Base-by-base conservation (phyloP, 2,888 invertebrate species). In the Liposcelis brunnea region DNA sequence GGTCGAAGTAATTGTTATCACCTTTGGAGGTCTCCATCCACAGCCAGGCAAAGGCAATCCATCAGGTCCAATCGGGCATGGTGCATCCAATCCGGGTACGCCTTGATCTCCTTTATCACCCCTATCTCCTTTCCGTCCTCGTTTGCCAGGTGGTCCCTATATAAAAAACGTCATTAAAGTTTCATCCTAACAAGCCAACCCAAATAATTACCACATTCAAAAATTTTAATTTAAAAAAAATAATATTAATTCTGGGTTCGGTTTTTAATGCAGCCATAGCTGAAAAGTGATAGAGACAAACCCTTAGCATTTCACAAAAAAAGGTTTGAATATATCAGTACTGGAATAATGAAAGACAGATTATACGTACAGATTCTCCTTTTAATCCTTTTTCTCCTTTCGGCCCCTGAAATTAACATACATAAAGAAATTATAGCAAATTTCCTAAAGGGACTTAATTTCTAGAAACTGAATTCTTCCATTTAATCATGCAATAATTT, bases 51-150 rank as follows among this genome's bases (percentile, higher is more conserved):
- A 68, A 50, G 95, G 95, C 58, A 95, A 72, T 50, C 97, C 97
- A 66, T 97, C 94, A 43, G 83, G 78, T 47, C 93, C 97, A 48
- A 94, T 70, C 52, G 97, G 97, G 69, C 97, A 97, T n/a, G 95
- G 95, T 37, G 97, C 97, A 68, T 97, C 95, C 56, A 97, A 69
- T 32, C 95, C 95, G 31, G 94, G 95, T 53, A 93, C 91, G 54
- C 95, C 95, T 71, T 89, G 87, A 58, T 91, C 91, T 47, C 94
- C 94, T 67, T 87, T 87, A 58, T 84, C 82, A 34, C 94, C 94
- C 58, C 80, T 80, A 64, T 89, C 85, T 31, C 94, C 94, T 67
- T 86, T 87, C 54, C 84, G 75, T 45, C 94, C 94, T 55, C 90
- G 75, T 66, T 86, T 89, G 49, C 93, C 93, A 50, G 76, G 68